Conservation (phyloP, 2,797 vertebrate species). For the Myotis findleyi region DNA sequence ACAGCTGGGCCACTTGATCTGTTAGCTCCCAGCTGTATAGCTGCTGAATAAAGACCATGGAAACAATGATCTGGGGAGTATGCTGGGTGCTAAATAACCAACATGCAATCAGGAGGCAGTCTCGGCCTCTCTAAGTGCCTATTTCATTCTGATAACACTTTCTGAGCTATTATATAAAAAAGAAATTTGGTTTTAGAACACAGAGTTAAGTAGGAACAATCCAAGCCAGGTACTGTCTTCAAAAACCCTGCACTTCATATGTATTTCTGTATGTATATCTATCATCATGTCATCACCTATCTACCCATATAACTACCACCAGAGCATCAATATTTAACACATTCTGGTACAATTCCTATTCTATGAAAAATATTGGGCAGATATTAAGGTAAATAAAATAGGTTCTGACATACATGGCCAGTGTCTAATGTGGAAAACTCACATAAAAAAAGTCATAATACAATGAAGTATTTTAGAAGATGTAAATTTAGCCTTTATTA, state of each 20-base stretch:
- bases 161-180: conserved; percentile 43
- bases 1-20: background rate
- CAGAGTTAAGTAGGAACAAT: conserved; percentile 31
- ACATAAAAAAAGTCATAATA: background rate
- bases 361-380: background rate
- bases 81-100: background rate
- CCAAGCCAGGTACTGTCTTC: background rate
- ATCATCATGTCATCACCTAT: background rate
- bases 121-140: background rate
- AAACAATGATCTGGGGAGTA: conserved; percentile 30
- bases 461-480: background rate
- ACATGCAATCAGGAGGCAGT: background rate
- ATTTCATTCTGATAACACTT: background rate
- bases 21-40: conserved; percentile 41
- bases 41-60: conserved; percentile 45
- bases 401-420: background rate
- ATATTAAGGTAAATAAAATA: background rate
- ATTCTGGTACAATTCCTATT: background rate
- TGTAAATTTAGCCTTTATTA: background rate
- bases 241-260: background rate
- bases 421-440: background rate
- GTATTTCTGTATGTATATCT: background rate
- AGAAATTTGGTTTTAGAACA: conserved; percentile 34
- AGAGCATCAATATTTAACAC: conserved; percentile 16
- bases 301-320: background rate